Base-by-base conservation (phyloP, 2,113 vertebrate genomes). In the Lipophrys pholis region DNA sequence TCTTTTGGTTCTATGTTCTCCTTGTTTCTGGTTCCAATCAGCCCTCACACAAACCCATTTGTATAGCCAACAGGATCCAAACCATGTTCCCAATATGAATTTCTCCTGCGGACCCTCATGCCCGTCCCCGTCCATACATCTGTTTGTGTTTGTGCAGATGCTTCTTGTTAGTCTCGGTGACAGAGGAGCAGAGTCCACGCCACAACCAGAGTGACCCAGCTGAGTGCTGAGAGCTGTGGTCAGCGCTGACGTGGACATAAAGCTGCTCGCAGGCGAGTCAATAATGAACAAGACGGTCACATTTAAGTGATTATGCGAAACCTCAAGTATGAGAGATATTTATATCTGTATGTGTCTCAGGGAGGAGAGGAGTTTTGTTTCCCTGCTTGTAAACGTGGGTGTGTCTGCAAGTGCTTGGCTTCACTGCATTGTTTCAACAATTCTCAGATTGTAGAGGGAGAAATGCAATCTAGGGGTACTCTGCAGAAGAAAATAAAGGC, bases 191-290 rank as follows among this genome's bases (percentile, higher is more conserved):
- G 6, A 65, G 46, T 8, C 40, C 21, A 45, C 6, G 17, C 62
- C 72, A 54, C 76, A 2, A 30, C 60, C 79, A 83, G 15, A 51
- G 16, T 72, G 67, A 73, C 21, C 58, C 39, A 7, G 45, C 56
- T 73, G 67, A 69, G 55, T 67, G 60, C 73, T 36, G 64, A 79
- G 62, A 82, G 69, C 59, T 80, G 80, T 15, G 80, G 82, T 80
- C 84, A 76, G 73, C 42, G 73, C 58, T 81, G 81, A 83, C 59
- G 77, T 80, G 69, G 71, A 77, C 50, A 8, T 3, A 7, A 52
- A 58, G 40, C 50, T 12, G n/a, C 30, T 6, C 11, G 1, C 14
- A 49, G 43, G 6, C 45, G 11, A 9, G n/a, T 39, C 1, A 1
- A 6, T 35, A 11, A 1, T 45, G 46, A 41, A 30, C 21, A 30